A percentile compares a stretch with the other conserved stretches of the same genome.
Evolutionary conservation across 2,113 vertebrate genomes (phyloP).

Genomic region (Butorides virescens): DNA sequence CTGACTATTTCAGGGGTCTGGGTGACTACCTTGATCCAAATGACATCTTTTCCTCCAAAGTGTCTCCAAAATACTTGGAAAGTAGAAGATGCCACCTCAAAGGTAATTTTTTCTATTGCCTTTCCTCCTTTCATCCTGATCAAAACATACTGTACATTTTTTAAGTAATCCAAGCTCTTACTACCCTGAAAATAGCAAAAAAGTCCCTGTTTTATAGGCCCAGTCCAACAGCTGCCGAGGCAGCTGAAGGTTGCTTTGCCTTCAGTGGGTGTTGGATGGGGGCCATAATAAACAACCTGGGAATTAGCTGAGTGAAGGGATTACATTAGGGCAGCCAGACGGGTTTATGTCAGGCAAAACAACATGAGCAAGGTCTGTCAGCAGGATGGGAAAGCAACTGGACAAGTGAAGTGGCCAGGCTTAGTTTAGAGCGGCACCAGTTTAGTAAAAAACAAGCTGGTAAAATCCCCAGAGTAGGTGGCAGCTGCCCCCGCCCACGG

Average conservation of each 20-base stretch:
- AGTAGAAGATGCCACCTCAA: neutral
- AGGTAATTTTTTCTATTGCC: neutral
- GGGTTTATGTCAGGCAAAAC: constrained; percentile 4
- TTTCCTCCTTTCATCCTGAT: neutral
- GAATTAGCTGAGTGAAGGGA: neutral
- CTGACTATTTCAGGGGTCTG: neutral
- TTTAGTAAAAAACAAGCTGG: neutral
- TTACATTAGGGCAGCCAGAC: neutral
- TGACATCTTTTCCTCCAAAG: neutral
- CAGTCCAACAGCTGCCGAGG: neutral
- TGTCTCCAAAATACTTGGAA: neutral
- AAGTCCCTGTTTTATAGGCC: neutral
- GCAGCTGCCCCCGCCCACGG: neutral
- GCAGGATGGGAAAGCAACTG: neutral
- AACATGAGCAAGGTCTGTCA: neutral
- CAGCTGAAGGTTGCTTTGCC: neutral
- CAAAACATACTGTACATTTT: neutral
- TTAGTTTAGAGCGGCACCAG: neutral
- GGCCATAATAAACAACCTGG: constrained; percentile 3
- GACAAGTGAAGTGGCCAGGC: neutral
- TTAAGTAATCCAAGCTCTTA: neutral
- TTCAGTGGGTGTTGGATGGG: neutral
- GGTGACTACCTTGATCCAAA: neutral
- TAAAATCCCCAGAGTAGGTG: neutral
- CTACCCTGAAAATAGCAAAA: neutral